phyloP scores from a whole-genome alignment of 2,797 vertebrate genomes.

The Taenioides sp. region DNA sequence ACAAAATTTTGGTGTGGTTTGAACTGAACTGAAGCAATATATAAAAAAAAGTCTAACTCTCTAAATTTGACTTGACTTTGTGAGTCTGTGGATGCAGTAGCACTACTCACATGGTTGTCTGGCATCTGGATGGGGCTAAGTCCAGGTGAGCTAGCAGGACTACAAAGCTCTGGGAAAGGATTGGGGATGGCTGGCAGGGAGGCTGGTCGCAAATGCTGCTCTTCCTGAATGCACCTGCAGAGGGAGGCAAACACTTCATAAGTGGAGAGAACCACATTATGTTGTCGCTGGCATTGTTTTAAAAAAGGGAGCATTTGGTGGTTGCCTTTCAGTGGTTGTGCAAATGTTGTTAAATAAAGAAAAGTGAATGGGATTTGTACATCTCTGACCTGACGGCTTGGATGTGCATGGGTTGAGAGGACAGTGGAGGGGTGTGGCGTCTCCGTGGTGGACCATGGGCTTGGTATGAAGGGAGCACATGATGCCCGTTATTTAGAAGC shows the following conservation, averaged over 20 bases:
- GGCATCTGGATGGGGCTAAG: constrained; percentile 81
- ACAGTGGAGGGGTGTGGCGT: constrained; percentile 59
- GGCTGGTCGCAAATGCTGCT: constrained; percentile 88
- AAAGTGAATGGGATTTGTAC: background rate
- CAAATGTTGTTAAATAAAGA: constrained; percentile 2
- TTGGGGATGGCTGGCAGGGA: constrained; percentile 97
- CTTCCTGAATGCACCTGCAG: constrained; percentile 88
- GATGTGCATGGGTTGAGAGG: constrained; percentile 93
- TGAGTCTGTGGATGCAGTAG: background rate
- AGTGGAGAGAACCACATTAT: background rate
- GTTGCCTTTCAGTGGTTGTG: background rate
- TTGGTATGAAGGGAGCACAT: constrained; percentile 44
- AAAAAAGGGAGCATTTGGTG: background rate
- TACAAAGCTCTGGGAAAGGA: constrained; percentile 95
- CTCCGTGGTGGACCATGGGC: constrained; percentile 58
- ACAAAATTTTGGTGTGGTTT: too few relatives aligned
- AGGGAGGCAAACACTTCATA: constrained; percentile 57
- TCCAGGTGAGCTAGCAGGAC: constrained; percentile 83
- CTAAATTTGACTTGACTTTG: too few relatives aligned
- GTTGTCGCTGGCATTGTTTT: background rate
- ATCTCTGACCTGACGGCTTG: constrained; percentile 86
- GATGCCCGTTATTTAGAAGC: constrained; percentile 82
- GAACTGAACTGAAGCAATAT: too few relatives aligned
- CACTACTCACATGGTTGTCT: constrained; percentile 71
- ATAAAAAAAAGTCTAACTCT: too few relatives aligned